Base-by-base conservation (phyloP, 2,113 vertebrate species). In the Barbus barbus region DNA sequence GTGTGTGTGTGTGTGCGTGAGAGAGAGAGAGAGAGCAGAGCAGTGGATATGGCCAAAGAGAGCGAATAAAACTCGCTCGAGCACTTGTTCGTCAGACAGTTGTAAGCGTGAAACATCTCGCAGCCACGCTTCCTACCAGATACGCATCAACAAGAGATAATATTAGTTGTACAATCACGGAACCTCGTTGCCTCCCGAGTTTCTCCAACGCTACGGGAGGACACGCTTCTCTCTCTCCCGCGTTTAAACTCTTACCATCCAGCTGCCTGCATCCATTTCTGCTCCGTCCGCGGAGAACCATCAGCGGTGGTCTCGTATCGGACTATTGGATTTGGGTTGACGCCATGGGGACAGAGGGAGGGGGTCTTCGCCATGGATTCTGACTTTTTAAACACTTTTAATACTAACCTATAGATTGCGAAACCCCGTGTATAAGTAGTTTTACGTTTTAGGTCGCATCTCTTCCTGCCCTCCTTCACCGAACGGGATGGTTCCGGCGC, bases 401-500 rank as follows among this genome's bases (percentile, higher is more conserved):
- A 28, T 9, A 58, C 14, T 79, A 69, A 67, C 36, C 69, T 82
- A 84, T 18, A 65, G 74, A 81, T 69, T 41, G 18, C 56, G 53
- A 51, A 83, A 85, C 56, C 84, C 60, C 56, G n/a, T 38, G 28
- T 78, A 51, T 73, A 28, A 79, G n/a, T 44, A 44, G 58, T 73
- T 88, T 9, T 85, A 33, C 82, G 87, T 51, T 77, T 4, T 87
- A 16, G 6, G 36, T 89, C 65, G 84, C 87, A 79, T 79, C 83
- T 81, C 85, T 73, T 85, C 56, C 67, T 67, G 18, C 3, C 78
- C 81, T 86, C 82, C 75, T 88, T 73, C 89, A 82, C 26, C 86
- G 91, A 90, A 90, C 91, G 94, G 90, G 92, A 94, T 94, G 93
- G 89, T 90, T 91, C 90, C 91, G 79, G 86, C 87, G 86, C 89